These are phyloP conservation scores for Crepidodera aurea DNA, from an alignment of 2,888 invertebrate species.

Conservation along the genomic window DNA sequence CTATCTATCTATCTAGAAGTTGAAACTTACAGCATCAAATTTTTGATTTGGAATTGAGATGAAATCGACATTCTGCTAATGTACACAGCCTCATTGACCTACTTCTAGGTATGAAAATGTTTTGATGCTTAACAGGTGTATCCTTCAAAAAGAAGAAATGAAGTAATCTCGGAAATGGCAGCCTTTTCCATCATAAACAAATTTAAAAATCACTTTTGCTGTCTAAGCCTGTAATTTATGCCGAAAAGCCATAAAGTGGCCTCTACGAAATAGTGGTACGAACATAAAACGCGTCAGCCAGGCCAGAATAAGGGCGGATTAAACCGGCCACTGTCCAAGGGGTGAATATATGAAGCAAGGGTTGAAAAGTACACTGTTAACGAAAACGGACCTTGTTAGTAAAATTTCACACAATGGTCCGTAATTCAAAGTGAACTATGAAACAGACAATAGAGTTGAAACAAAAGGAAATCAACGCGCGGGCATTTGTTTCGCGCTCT, in stretches of 20 bases:
- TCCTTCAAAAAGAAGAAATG: no score
- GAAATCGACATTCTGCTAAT: no score
- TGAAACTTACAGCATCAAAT: no score
- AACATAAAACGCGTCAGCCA: conserved; percentile 30
- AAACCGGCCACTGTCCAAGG: conserved; percentile 60
- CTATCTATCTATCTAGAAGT: no score
- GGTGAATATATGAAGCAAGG: conserved; percentile 61
- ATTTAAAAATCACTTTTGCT: background rate
- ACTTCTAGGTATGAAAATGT: no score
- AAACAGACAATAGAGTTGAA: conserved; percentile 45
- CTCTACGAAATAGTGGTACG: conserved; percentile 48
- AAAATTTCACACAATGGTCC: conserved; percentile 50
- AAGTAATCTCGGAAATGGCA: no score
- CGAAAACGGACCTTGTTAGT: conserved; percentile 54
- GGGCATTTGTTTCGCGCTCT: conserved; percentile 24
- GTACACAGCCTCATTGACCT: no score
- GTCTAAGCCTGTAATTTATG: background rate
- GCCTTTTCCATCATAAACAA: background rate
- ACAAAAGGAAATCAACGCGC: conserved; percentile 45
- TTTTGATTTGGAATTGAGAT: no score
- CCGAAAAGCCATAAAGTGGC: conserved; percentile 35
- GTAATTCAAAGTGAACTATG: conserved; percentile 52
- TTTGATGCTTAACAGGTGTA: no score
- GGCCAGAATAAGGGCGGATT: conserved; percentile 47
- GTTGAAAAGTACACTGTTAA: conserved; percentile 57